A percentile compares a stretch with the other conserved stretches of the same genome.
These are phyloP conservation scores for Cacoxenus indagator DNA, from an alignment of 2,888 invertebrate genomes.

Conservation along the genomic window DNA sequence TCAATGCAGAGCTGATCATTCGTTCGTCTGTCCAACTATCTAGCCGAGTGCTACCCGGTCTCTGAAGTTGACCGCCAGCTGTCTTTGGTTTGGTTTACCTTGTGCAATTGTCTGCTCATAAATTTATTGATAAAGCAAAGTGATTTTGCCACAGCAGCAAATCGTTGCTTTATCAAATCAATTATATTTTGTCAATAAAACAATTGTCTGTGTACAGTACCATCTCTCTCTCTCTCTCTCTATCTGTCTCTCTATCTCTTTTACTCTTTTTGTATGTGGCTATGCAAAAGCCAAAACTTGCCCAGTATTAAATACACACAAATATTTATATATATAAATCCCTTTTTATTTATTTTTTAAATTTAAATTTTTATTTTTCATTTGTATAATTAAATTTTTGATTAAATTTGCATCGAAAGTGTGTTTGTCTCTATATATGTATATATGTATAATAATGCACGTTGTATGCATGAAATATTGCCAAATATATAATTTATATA, in stretches of 20 bases:
- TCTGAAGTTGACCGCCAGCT: not conserved
- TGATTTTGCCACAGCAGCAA: not conserved
- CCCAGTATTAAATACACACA: not conserved
- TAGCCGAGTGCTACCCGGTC: not conserved
- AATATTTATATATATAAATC: not conserved
- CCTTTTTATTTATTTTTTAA: slow-evolving; percentile 29
- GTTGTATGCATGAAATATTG: not conserved
- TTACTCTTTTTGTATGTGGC: not conserved
- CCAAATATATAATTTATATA: slow-evolving; percentile 19
- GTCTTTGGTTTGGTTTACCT: not conserved
- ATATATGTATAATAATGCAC: not conserved
- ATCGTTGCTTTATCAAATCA: slow-evolving; percentile 14
- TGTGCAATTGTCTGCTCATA: slow-evolving; percentile 21
- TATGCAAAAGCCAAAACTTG: not conserved
- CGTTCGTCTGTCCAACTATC: not conserved
- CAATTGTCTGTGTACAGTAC: not conserved
- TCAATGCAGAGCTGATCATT: not conserved
- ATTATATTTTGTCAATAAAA: slow-evolving; percentile 20
- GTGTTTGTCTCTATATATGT: slow-evolving; percentile 3
- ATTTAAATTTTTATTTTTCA: slow-evolving; percentile 31
- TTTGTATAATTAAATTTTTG: slow-evolving; percentile 45
- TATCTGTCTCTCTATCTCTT: not conserved
- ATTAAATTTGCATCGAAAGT: slow-evolving; percentile 48
- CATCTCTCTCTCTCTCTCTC: not conserved
- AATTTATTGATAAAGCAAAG: slow-evolving; percentile 16